phyloP scores from a whole-genome alignment of 2,797 vertebrate genomes.

The Chanos chanos region DNA sequence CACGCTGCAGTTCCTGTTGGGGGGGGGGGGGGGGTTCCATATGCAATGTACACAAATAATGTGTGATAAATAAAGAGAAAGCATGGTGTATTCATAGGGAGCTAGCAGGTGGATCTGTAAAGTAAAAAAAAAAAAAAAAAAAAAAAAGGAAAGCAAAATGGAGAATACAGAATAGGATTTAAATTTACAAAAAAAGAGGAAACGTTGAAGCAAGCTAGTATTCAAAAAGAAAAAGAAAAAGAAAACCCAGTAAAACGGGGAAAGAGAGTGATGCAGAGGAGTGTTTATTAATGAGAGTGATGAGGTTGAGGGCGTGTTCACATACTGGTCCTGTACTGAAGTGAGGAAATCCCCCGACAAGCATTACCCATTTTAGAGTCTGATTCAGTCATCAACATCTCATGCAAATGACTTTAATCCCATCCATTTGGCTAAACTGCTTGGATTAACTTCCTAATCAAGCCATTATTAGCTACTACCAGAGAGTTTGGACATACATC shows the following conservation, averaged over 20 bases:
- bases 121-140: not conserved
- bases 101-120: not conserved
- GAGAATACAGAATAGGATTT: slow-evolving; percentile 16
- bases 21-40: slow-evolving; percentile 25
- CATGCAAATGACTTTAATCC: slow-evolving; percentile 47
- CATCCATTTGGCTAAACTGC: slow-evolving; percentile 36
- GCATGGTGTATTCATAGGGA: not conserved
- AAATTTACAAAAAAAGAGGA: slow-evolving; percentile 21
- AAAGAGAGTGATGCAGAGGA: slow-evolving; percentile 15
- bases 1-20: not conserved
- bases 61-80: too few relatives aligned
- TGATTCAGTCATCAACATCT: slow-evolving; percentile 28
- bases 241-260: not conserved
- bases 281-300: slow-evolving; percentile 16
- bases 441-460: slow-evolving; percentile 39
- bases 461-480: slow-evolving; percentile 39
- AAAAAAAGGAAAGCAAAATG: slow-evolving; percentile 10
- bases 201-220: too few relatives aligned
- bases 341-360: slow-evolving; percentile 29
- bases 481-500: slow-evolving; percentile 1
- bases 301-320: not conserved
- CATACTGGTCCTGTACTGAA: slow-evolving; percentile 28
- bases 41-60: slow-evolving; percentile 33
- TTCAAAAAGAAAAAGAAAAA: slow-evolving; percentile 19
- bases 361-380: slow-evolving; percentile 12